Conservation (phyloP, 2,888 invertebrate genomes). For the Spodoptera littoralis region DNA sequence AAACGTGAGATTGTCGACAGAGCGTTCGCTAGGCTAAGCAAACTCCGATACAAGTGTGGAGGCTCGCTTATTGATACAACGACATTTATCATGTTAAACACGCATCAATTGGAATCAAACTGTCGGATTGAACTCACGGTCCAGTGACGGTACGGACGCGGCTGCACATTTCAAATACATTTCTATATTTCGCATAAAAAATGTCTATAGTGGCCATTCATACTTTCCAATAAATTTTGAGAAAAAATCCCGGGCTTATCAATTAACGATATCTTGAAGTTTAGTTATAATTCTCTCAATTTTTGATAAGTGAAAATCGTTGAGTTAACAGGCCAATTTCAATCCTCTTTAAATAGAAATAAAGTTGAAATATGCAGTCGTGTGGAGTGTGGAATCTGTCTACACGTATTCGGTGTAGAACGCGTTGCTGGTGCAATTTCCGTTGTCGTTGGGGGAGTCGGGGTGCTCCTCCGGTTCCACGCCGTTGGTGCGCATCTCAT, state of each 20-base stretch:
- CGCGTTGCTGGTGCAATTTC: slow-evolving; percentile 90
- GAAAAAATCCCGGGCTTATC: background rate
- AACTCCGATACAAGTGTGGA: slow-evolving; percentile 37
- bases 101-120: slow-evolving; percentile 63
- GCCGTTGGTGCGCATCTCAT: slow-evolving; percentile 90
- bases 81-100: slow-evolving; percentile 59
- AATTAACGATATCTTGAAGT: too few relatives aligned
- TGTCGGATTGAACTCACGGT: slow-evolving; percentile 46
- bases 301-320: slow-evolving; percentile 8
- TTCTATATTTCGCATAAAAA: slow-evolving; percentile 22
- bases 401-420: slow-evolving; percentile 85
- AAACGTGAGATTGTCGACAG: too few relatives aligned
- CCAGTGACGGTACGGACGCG: slow-evolving; percentile 28
- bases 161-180: slow-evolving; percentile 45
- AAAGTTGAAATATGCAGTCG: slow-evolving; percentile 50
- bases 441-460: slow-evolving; percentile 88
- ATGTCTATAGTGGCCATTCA: background rate
- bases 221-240: slow-evolving; percentile 15
- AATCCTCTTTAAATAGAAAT: slow-evolving; percentile 12
- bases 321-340: slow-evolving; percentile 3
- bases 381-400: slow-evolving; percentile 34
- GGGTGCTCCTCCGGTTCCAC: slow-evolving; percentile 90
- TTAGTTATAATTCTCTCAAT: background rate
- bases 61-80: slow-evolving; percentile 43
- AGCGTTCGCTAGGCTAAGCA: background rate